A percentile compares a stretch with the other conserved stretches of the same genome.
Conservation (phyloP, 2,888 invertebrate species). For the Incurvaria masculella region DNA sequence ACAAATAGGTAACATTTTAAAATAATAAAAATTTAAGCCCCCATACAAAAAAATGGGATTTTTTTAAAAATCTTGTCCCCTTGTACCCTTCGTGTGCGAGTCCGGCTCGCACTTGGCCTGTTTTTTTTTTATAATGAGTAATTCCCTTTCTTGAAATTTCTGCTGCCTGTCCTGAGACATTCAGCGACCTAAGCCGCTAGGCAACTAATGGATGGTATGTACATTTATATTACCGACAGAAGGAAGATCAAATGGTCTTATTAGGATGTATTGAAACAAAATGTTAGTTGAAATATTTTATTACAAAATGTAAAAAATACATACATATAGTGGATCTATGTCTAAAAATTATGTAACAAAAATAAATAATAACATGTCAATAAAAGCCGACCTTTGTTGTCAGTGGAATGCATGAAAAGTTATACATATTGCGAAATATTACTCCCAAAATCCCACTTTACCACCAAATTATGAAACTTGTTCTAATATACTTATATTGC, state of each 20-base stretch:
- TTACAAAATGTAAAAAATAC: slow-evolving; percentile 22
- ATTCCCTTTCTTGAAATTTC: background rate
- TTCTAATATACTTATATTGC: too few relatives aligned
- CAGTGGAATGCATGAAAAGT: slow-evolving; percentile 10
- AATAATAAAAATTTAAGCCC: too few relatives aligned
- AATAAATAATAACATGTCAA: slow-evolving; percentile 6
- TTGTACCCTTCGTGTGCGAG: too few relatives aligned
- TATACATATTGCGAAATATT: too few relatives aligned
- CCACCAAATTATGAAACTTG: too few relatives aligned
- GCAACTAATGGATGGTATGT: background rate
- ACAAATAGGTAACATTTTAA: too few relatives aligned
- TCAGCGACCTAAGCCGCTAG: background rate
- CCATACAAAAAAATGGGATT: background rate
- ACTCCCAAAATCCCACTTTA: too few relatives aligned
- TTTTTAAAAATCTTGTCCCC: background rate
- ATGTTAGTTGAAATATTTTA: slow-evolving; percentile 20
- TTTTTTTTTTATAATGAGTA: background rate
- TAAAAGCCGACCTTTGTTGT: slow-evolving; percentile 10
- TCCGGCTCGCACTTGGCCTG: too few relatives aligned
- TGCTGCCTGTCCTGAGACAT: background rate
- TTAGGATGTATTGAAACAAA: background rate
- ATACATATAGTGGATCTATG: slow-evolving; percentile 17
- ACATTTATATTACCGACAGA: background rate
- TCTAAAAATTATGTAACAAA: slow-evolving; percentile 18
- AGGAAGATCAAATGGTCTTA: background rate